A percentile compares a stretch with the other conserved stretches of the same genome.
phyloP scores from a whole-genome alignment of 2,888 invertebrate genomes.

The Drepanosiphum platanoidis region DNA sequence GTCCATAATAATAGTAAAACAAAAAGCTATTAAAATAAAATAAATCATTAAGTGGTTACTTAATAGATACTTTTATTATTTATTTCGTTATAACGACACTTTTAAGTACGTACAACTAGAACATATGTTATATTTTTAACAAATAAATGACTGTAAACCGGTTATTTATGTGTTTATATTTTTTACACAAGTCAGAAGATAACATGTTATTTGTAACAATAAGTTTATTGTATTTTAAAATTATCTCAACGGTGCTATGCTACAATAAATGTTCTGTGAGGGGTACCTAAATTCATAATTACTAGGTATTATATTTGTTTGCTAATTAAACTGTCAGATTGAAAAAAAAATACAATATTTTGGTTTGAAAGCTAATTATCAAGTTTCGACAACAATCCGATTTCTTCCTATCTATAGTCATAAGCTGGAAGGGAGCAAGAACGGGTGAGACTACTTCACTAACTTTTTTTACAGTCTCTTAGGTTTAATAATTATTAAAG shows the following conservation, averaged over 20 bases:
- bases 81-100: slow-evolving; percentile 15
- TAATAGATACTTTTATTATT: slow-evolving; percentile 6
- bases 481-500: too few species aligned
- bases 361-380: too few species aligned
- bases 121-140: slow-evolving; percentile 32
- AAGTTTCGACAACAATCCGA: too few species aligned
- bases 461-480: too few species aligned
- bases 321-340: too few species aligned
- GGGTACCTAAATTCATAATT: too few species aligned
- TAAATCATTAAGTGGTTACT: slow-evolving; percentile 48
- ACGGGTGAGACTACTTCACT: too few species aligned
- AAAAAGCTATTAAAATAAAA: slow-evolving; percentile 36
- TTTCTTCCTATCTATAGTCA: too few species aligned
- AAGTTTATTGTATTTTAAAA: not conserved
- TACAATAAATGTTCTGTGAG: too few species aligned
- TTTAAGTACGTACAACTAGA: slow-evolving; percentile 8
- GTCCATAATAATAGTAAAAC: not conserved
- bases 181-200: not conserved
- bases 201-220: not conserved
- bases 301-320: too few species aligned
- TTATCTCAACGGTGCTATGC: not conserved
- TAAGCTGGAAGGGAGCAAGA: too few species aligned
- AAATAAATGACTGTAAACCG: slow-evolving; percentile 24
- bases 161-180: slow-evolving; percentile 34
- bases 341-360: too few species aligned